These are phyloP conservation scores for Thalpophila matura DNA, from an alignment of 2,888 invertebrate species.

Conservation along the genomic window DNA sequence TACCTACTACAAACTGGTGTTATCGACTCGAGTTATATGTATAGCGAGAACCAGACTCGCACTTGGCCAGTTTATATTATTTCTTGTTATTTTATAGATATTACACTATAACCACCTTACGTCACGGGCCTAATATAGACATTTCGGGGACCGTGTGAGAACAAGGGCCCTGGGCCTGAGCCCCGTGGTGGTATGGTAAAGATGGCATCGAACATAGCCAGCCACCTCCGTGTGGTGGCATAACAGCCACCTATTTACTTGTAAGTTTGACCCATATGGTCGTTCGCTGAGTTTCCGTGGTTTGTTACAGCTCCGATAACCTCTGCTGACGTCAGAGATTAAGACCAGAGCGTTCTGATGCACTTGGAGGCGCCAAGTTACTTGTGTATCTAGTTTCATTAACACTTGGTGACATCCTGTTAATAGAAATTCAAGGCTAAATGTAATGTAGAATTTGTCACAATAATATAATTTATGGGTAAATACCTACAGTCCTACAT, in stretches of 20 bases:
- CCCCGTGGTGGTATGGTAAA: no score
- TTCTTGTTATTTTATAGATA: no score
- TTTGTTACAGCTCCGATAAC: slow-evolving; percentile 72
- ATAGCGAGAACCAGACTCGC: no score
- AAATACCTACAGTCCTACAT: no score
- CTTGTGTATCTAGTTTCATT: slow-evolving; percentile 30
- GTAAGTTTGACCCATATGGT: slow-evolving; percentile 66
- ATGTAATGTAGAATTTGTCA: slow-evolving; percentile 31
- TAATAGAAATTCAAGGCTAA: slow-evolving; percentile 36
- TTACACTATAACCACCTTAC: no score
- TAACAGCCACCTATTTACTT: slow-evolving; percentile 53
- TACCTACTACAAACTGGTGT: no score
- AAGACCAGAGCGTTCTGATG: slow-evolving; percentile 50
- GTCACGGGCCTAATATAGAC: no score
- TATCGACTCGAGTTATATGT: no score
- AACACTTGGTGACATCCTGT: slow-evolving; percentile 39
- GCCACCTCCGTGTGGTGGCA: slow-evolving; percentile 24
- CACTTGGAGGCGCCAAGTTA: slow-evolving; percentile 61
- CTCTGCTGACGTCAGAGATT: slow-evolving; percentile 76
- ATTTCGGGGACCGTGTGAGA: no score
- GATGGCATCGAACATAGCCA: no score
- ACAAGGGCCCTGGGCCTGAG: no score
- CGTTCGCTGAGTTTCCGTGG: slow-evolving; percentile 72
- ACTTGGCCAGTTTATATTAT: no score
- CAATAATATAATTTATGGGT: background rate